phyloP scores from a whole-genome alignment of 2,797 vertebrate species.

The Mormyrus hasselquistii region DNA sequence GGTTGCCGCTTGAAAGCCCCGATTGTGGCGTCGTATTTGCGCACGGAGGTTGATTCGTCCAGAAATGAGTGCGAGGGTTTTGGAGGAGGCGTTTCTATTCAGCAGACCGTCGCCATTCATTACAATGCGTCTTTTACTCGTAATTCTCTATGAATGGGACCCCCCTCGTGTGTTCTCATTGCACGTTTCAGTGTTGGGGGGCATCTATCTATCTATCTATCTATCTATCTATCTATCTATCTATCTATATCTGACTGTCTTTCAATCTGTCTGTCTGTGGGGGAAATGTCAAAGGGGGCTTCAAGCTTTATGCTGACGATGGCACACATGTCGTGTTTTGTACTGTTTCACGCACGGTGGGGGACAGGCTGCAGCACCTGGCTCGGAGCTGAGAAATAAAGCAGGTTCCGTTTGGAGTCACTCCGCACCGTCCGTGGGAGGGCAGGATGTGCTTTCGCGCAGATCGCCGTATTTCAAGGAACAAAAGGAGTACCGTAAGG shows the following conservation, averaged over 20 bases:
- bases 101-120: neutral
- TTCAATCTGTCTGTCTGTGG: neutral
- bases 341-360: neutral
- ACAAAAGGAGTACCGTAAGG: conserved; percentile 22
- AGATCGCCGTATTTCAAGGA: conserved; percentile 16
- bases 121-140: conserved; percentile 1
- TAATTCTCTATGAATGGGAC: conserved; percentile 12
- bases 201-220: neutral
- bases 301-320: neutral
- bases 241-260: neutral
- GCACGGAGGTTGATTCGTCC: conserved; percentile 31
- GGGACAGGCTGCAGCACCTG: neutral
- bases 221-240: neutral
- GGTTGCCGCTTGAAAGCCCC: conserved; percentile 35
- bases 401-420: neutral
- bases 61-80: conserved; percentile 25
- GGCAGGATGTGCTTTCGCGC: neutral
- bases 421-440: neutral
- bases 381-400: neutral
- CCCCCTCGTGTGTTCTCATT: neutral
- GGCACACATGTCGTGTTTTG: neutral
- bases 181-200: neutral
- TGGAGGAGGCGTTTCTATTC: neutral
- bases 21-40: conserved; percentile 34
- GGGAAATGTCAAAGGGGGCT: neutral